Base-by-base conservation (phyloP, 2,888 invertebrate species). In the Oscheius sp. region DNA sequence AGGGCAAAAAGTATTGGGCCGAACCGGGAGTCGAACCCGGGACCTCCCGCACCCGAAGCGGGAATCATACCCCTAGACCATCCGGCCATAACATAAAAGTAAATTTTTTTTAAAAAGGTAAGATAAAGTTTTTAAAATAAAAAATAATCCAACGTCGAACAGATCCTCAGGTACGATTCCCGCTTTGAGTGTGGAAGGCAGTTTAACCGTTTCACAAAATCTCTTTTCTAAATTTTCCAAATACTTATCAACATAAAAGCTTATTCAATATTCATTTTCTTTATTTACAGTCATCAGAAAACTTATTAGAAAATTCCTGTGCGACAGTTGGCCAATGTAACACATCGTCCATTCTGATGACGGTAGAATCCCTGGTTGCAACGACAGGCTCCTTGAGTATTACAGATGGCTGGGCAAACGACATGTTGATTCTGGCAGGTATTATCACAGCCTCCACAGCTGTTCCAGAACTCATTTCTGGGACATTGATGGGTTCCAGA, bases 301-400 rank as follows among this genome's bases (percentile, higher is more conserved):
- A n/a, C n/a, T n/a, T n/a, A n/a, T n/a, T n/a, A n/a, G n/a, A n/a
- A n/a, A n/a, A n/a, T 41, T 3, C 20, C 12, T 20, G n/a, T 32
- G 54, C 17, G 38, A 56, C 56, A 56, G 5, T 32, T n/a, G 3
- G 6, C 56, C 17, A 20, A 36, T 20, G 56, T 24, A n/a, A 56
- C 56, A 36, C 56, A 56, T 1, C 20, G 5, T 9, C 56, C 56
- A n/a, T 56, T 32, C 56, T 56, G 32, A 38, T 56, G 32, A 4
- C 59, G 59, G 28, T 44, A 59, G 59, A 59, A 59, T 22, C 59
- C 59, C n/a, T 22, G 44, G 26, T n/a, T 38, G 30, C 59, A 59
- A 5, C 45, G 44, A 30, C 59, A 59, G 17, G 14, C 8, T 28
- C 59, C 59, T n/a, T 26, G 44, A 9, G 26, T 6, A 9, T 26